These are phyloP conservation scores for Isoperla grammatica DNA, from an alignment of 2,888 invertebrate genomes.

Conservation along the genomic window DNA sequence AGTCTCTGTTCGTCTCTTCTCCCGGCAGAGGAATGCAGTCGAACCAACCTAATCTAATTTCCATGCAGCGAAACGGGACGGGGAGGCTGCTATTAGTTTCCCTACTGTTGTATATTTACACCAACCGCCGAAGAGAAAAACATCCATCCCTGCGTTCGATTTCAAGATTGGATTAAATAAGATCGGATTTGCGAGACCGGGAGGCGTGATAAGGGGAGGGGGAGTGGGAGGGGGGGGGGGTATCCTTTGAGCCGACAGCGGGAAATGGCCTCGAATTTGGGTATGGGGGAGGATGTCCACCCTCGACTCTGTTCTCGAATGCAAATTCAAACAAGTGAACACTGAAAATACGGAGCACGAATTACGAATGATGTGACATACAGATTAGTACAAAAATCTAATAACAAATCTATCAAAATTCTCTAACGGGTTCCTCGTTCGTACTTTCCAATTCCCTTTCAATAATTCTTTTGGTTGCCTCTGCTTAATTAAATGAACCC, in stretches of 20 bases:
- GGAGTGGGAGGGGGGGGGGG: constrained; percentile 4
- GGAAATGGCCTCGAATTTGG: constrained; percentile 19
- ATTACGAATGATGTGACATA: neutral
- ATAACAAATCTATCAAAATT: constrained; percentile 12
- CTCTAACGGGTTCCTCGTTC: too few species aligned
- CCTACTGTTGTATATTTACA: neutral
- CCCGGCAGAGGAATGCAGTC: neutral
- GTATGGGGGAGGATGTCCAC: neutral
- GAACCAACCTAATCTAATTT: constrained; percentile 1
- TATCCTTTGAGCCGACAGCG: constrained; percentile 18
- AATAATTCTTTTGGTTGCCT: too few species aligned
- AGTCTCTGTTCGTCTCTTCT: neutral
- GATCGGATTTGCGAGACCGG: constrained; percentile 19
- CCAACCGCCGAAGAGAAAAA: neutral
- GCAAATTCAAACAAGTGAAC: constrained; percentile 25
- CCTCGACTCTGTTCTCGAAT: constrained; percentile 22
- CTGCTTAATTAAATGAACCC: too few species aligned
- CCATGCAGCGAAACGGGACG: neutral
- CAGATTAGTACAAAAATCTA: constrained; percentile 10
- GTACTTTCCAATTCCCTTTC: too few species aligned
- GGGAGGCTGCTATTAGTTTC: neutral
- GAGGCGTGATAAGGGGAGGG: constrained; percentile 8
- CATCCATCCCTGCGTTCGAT: constrained; percentile 12
- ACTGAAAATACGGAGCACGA: constrained; percentile 19
- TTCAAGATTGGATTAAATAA: constrained; percentile 23